A percentile compares a stretch with the other conserved stretches of the same genome.
phyloP scores from a whole-genome alignment of 2,113 vertebrate genomes.

The Catharus minimus region DNA sequence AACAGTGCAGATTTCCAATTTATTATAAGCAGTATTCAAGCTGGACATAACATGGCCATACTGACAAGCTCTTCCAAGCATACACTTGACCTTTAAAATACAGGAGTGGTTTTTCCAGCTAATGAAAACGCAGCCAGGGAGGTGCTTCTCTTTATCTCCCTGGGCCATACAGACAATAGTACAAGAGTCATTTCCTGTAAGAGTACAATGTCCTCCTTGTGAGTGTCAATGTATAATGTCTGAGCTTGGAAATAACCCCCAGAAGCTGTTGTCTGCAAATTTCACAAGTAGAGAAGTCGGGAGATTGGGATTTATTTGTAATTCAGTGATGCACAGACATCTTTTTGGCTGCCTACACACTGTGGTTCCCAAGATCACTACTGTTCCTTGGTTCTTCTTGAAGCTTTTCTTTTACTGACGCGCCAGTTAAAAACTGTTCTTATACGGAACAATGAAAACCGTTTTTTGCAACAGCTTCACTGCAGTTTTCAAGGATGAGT shows the following conservation, averaged over 20 bases:
- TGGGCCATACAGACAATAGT: neutral
- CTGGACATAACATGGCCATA: too few relatives aligned
- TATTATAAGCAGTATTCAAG: neutral
- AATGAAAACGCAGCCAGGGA: neutral
- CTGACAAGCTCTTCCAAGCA: neutral
- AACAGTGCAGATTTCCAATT: neutral
- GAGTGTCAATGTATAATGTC: neutral
- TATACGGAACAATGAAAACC: neutral
- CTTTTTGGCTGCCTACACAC: neutral
- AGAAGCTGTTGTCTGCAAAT: neutral
- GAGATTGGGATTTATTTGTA: neutral
- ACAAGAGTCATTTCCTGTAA: slow-evolving; percentile 7
- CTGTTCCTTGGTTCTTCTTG: neutral
- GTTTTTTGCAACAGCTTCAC: neutral
- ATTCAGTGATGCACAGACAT: neutral
- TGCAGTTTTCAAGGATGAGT: neutral
- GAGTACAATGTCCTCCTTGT: neutral
- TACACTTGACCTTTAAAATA: neutral
- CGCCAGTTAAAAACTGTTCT: neutral
- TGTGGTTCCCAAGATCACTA: neutral
- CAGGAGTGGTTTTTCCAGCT: neutral
- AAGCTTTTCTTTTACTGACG: neutral
- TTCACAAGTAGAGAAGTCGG: neutral
- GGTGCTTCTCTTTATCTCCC: neutral
- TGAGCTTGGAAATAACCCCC: neutral